Conservation (phyloP, 2,888 invertebrate species). For the Boloria selene region DNA sequence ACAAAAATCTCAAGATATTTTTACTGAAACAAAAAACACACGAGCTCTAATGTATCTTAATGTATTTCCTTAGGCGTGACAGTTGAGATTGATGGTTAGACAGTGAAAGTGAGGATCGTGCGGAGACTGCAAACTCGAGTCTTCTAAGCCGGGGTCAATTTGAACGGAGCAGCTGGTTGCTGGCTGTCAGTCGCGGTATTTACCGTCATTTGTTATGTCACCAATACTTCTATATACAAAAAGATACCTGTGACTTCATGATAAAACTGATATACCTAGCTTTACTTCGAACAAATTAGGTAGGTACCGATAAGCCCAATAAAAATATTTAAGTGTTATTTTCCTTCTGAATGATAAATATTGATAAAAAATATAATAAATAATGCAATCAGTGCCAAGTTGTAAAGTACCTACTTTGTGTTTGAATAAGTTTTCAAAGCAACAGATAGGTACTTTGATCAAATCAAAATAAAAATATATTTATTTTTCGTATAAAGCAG, state of each 20-base stretch:
- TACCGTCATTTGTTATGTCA: slow-evolving; percentile 14
- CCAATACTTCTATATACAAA: background rate
- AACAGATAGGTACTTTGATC: background rate
- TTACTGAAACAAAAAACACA: slow-evolving; percentile 43
- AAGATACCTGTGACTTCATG: too few relatives aligned
- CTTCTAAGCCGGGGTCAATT: slow-evolving; percentile 50
- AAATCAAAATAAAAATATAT: slow-evolving; percentile 1
- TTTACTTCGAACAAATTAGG: too few relatives aligned
- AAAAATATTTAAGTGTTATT: too few relatives aligned
- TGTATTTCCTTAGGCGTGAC: slow-evolving; percentile 59
- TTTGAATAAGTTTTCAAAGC: background rate
- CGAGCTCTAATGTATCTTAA: slow-evolving; percentile 47
- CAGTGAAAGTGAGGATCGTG: slow-evolving; percentile 69
- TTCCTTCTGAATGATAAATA: too few relatives aligned
- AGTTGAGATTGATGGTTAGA: slow-evolving; percentile 61
- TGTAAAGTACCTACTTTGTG: background rate
- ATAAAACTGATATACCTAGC: too few relatives aligned
- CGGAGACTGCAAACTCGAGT: slow-evolving; percentile 53
- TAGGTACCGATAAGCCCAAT: too few relatives aligned
- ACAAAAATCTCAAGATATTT: slow-evolving; percentile 40
- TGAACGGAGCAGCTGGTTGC: slow-evolving; percentile 7
- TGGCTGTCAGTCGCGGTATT: slow-evolving; percentile 3
- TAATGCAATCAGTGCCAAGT: too few relatives aligned
- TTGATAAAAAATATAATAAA: too few relatives aligned
- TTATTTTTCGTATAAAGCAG: background rate